These are phyloP conservation scores for Bubo blakistoni DNA, from an alignment of 2,113 vertebrate genomes.

Conservation along the genomic window DNA sequence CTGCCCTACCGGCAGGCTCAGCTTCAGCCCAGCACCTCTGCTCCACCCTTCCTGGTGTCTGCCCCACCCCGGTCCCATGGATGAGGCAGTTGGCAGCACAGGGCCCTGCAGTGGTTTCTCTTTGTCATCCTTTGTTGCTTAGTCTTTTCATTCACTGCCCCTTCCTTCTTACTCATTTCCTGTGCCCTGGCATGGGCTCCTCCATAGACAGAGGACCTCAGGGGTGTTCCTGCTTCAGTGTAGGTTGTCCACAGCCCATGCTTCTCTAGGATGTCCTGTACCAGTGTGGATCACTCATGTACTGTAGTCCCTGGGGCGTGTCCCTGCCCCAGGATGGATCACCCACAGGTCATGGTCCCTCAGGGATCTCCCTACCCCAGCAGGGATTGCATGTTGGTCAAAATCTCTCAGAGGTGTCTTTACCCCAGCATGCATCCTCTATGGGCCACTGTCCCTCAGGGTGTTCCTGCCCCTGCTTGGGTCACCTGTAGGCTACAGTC, in stretches of 20 bases:
- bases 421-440: neutral
- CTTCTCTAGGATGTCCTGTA: neutral
- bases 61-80: accelerated
- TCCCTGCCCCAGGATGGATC: neutral
- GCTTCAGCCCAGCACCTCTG: neutral
- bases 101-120: neutral
- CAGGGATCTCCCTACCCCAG: neutral
- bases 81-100: neutral
- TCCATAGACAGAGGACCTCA: neutral
- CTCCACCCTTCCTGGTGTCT: neutral
- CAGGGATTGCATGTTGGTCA: neutral
- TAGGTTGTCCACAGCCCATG: neutral
- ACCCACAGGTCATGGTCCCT: neutral
- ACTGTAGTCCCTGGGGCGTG: neutral
- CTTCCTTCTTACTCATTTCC: neutral
- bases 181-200: neutral
- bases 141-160: neutral
- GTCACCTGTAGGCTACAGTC: neutral
- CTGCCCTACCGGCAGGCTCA: neutral
- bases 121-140: neutral
- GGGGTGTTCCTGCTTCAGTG: neutral
- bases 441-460: neutral
- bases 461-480: neutral
- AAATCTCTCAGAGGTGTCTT: neutral
- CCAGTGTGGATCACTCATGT: neutral